Percentiles rank a stretch among this genome's conserved stretches.
These are phyloP conservation scores for Drosophila mercatorum DNA, from an alignment of 2,888 invertebrate species.

Conservation along the genomic window DNA sequence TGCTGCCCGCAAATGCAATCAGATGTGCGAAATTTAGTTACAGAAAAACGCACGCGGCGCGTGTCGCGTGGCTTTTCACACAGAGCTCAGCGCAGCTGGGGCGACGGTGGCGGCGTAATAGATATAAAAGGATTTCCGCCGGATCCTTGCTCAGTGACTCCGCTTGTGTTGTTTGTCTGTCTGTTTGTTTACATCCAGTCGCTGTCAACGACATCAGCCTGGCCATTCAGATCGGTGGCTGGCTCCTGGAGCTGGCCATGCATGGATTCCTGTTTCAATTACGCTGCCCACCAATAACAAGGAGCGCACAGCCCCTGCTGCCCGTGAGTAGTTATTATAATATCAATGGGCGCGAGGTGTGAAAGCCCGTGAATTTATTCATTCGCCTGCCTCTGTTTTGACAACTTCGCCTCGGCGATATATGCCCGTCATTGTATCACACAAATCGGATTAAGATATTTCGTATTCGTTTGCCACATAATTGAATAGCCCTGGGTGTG, in stretches of 20 bases:
- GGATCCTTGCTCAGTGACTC: slow-evolving; percentile 47
- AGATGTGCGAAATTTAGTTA: slow-evolving; percentile 40
- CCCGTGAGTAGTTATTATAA: slow-evolving; percentile 68
- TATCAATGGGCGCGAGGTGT: slow-evolving; percentile 75
- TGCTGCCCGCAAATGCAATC: slow-evolving; percentile 38
- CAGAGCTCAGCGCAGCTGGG: slow-evolving; percentile 40
- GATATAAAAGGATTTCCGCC: slow-evolving; percentile 69
- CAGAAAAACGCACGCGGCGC: slow-evolving; percentile 23
- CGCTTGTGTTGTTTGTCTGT: slow-evolving; percentile 18
- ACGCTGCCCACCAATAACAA: slow-evolving; percentile 45
- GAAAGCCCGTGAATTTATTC: slow-evolving; percentile 75
- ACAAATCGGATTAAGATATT: slow-evolving; percentile 85
- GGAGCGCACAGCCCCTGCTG: slow-evolving; percentile 3
- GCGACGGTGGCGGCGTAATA: slow-evolving; percentile 59
- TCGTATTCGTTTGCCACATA: slow-evolving; percentile 83
- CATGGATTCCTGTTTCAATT: slow-evolving; percentile 79
- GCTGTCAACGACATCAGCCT: slow-evolving; percentile 53
- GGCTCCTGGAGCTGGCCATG: slow-evolving; percentile 64
- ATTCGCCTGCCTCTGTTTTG: slow-evolving; percentile 76
- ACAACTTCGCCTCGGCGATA: slow-evolving; percentile 60
- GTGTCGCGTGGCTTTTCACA: slow-evolving; percentile 64
- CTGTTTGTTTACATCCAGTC: slow-evolving; percentile 47
- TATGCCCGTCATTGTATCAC: slow-evolving; percentile 70
- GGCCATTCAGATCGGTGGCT: slow-evolving; percentile 12
- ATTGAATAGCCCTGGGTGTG: slow-evolving; percentile 77